Evolutionary conservation across 23 tunicate genomes (phyloP).

Genomic region (Trididemnum clinides): DNA sequence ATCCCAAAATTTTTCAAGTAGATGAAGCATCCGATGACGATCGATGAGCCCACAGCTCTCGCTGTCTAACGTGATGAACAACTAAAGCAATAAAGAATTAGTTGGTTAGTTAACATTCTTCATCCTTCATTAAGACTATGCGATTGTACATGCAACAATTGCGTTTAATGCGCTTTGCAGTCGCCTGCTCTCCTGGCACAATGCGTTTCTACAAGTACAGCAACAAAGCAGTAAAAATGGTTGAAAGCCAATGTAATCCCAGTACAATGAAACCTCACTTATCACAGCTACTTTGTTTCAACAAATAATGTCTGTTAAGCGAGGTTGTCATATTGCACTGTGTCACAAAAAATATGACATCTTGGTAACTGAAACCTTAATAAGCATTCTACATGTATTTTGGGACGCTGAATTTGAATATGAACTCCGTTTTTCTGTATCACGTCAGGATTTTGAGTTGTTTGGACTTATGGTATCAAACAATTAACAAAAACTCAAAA

Average conservation of each 20-base stretch:
- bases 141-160: too few species aligned
- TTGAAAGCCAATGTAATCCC: too few species aligned
- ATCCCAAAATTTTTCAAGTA: slow-evolving; percentile 87
- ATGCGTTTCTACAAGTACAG: too few species aligned
- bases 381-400: not conserved
- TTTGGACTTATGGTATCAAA: not conserved
- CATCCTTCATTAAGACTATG: too few species aligned
- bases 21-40: slow-evolving; percentile 77
- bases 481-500: not conserved
- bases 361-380: not conserved
- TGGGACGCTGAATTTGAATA: not conserved
- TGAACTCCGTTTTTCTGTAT: not conserved
- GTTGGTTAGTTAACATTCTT: not conserved
- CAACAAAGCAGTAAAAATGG: too few species aligned
- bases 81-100: slow-evolving; percentile 23
- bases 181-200: too few species aligned
- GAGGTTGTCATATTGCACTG: too few species aligned
- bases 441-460: not conserved
- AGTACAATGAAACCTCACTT: too few species aligned
- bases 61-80: slow-evolving; percentile 51
- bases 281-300: too few species aligned
- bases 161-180: too few species aligned
- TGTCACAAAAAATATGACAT: not conserved
- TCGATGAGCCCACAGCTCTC: slow-evolving; percentile 64
- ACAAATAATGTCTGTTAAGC: too few species aligned